Evolutionary conservation across 2,797 vertebrate species (phyloP).

Genomic region (Mareca strepera): DNA sequence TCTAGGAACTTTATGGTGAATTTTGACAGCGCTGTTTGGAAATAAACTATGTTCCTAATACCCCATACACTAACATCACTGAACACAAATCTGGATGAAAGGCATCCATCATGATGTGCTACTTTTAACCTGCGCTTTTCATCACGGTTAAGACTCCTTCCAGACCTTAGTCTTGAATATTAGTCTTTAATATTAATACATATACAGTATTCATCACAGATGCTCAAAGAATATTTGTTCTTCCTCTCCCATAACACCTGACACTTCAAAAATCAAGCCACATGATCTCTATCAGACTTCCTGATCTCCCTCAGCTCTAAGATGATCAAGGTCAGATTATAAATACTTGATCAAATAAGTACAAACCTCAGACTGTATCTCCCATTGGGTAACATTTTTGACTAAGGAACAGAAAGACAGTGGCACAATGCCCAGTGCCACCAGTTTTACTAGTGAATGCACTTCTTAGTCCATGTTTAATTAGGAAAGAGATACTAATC

Average conservation of each 20-base stretch:
- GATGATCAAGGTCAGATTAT: neutral
- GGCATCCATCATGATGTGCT: neutral
- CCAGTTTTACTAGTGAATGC: neutral
- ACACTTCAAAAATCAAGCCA: neutral
- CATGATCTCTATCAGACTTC: neutral
- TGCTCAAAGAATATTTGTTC: neutral
- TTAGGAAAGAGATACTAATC: neutral
- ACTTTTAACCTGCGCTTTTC: neutral
- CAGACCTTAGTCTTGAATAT: neutral
- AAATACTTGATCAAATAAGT: constrained; percentile 13
- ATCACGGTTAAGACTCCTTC: neutral
- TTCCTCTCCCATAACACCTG: neutral
- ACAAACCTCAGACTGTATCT: neutral
- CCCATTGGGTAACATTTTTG: neutral
- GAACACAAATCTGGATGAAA: neutral
- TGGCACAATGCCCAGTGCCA: fast-evolving
- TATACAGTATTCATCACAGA: neutral
- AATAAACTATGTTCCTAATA: neutral
- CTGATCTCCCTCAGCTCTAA: neutral
- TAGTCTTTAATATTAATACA: neutral
- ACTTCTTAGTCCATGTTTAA: neutral
- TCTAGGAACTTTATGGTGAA: neutral
- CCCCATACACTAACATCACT: neutral
- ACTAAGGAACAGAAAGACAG: neutral
- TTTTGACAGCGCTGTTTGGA: neutral